A percentile compares a stretch with the other conserved stretches of the same genome.
Evolutionary conservation across 2,888 invertebrate genomes (phyloP).

Genomic region (Holacanthella duospinosa): DNA sequence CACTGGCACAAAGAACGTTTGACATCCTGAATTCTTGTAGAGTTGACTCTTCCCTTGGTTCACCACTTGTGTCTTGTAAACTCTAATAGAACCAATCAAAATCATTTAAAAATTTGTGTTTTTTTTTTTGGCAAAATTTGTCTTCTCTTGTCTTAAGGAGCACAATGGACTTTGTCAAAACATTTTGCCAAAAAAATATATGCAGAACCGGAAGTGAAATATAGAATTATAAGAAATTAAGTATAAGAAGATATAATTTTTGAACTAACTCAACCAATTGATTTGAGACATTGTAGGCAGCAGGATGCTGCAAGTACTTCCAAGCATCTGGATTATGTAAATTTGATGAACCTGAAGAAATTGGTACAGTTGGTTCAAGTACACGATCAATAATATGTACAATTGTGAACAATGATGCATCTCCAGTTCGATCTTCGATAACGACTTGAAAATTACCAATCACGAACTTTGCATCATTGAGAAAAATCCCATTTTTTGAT

Average conservation of each 20-base stretch:
- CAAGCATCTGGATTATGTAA: conserved; percentile 70
- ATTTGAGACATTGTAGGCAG: conserved; percentile 28
- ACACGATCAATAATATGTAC: conserved; percentile 82
- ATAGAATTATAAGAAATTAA: no score
- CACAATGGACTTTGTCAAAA: no score
- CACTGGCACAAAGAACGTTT: conserved; percentile 82
- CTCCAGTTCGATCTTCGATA: conserved; percentile 48
- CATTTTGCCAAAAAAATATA: no score
- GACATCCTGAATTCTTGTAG: conserved; percentile 64
- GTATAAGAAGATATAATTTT: no score
- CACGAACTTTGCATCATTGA: conserved; percentile 75
- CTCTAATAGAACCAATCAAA: no score
- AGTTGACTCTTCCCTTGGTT: conserved; percentile 63
- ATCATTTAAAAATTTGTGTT: no score
- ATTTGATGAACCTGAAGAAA: conserved; percentile 45
- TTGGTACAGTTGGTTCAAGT: conserved; percentile 56
- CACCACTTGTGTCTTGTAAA: conserved; percentile 54
- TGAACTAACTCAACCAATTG: conserved; percentile 31
- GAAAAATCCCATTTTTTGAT: conserved; percentile 58
- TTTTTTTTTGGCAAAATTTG: no score
- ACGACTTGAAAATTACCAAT: conserved; percentile 53
- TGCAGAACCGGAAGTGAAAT: no score
- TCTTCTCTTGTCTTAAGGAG: no score
- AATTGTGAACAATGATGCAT: conserved; percentile 66
- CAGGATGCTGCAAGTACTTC: conserved; percentile 45